These are phyloP conservation scores for Hylaeus anthracinus DNA, from an alignment of 1,140 invertebrate species.

Conservation along the genomic window DNA sequence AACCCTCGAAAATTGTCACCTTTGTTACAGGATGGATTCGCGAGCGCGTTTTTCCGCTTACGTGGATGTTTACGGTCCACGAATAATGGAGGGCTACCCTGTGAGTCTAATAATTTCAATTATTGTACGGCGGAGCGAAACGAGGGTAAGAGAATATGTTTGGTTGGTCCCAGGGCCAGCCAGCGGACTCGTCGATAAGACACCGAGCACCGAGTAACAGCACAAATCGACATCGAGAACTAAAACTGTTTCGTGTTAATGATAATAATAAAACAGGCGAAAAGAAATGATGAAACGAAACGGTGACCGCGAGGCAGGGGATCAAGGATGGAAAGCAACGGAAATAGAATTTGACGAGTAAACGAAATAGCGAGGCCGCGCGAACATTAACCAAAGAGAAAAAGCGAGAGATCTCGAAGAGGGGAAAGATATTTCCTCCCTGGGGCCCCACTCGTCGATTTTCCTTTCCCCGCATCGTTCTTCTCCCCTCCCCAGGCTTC, in stretches of 20 bases:
- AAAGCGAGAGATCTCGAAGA: background rate
- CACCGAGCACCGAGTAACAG: too few species aligned
- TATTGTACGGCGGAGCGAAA: too few species aligned
- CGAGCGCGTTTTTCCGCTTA: slow-evolving; percentile 39
- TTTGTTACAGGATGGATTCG: slow-evolving; percentile 10
- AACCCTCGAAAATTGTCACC: slow-evolving; percentile 11
- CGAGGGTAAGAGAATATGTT: too few species aligned
- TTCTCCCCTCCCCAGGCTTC: too few species aligned
- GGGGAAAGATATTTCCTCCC: slow-evolving; percentile 43
- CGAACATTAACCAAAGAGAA: background rate
- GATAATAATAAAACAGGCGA: too few species aligned
- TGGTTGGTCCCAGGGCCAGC: too few species aligned
- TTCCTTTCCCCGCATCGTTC: slow-evolving; percentile 12
- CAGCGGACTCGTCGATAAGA: too few species aligned
- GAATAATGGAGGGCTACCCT: slow-evolving; percentile 10
- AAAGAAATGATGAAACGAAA: background rate
- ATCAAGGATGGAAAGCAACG: too few species aligned
- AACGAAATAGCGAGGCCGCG: background rate
- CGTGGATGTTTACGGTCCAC: slow-evolving; percentile 32
- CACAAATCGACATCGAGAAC: too few species aligned
- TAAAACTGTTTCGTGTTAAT: too few species aligned
- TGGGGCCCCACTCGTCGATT: slow-evolving; percentile 38
- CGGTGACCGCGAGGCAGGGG: background rate
- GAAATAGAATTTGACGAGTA: background rate
- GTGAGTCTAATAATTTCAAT: too few species aligned